phyloP scores from a whole-genome alignment of 1,140 invertebrate genomes.

The Formica selysi region DNA sequence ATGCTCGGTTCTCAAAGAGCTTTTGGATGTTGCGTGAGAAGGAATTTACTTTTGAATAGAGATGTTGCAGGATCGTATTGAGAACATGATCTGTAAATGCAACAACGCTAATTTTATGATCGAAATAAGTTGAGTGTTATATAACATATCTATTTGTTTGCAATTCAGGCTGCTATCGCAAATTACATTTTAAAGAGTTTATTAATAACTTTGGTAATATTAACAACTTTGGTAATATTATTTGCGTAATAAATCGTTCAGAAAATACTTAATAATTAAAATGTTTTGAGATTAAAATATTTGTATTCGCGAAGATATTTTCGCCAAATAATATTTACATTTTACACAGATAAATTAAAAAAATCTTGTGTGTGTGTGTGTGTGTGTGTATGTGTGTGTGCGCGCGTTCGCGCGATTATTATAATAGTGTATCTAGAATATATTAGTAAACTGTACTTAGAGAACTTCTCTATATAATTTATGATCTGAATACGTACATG shows the following conservation, averaged over 20 bases:
- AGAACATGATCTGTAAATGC: slow-evolving; percentile 17
- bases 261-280: too few species aligned
- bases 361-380: neutral
- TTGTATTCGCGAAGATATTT: neutral
- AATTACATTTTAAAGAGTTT: neutral
- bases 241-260: neutral
- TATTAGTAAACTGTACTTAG: neutral
- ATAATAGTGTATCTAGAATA: slow-evolving; percentile 3
- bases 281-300: neutral
- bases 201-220: neutral
- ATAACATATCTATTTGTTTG: neutral
- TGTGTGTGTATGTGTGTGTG: neutral
- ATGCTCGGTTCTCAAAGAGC: slow-evolving; percentile 39
- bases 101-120: neutral
- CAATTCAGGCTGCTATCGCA: neutral
- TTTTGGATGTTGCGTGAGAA: slow-evolving; percentile 1
- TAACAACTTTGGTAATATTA: neutral
- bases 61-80: slow-evolving; percentile 6
- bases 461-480: slow-evolving; percentile 42
- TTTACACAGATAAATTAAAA: neutral
- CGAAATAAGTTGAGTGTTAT: neutral
- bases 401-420: neutral
- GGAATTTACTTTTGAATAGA: slow-evolving; percentile 33
- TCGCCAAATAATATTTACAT: neutral
- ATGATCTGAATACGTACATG: slow-evolving; percentile 26